These are phyloP conservation scores for Dissostichus mawsoni DNA, from an alignment of 2,113 vertebrate genomes.

Conservation along the genomic window DNA sequence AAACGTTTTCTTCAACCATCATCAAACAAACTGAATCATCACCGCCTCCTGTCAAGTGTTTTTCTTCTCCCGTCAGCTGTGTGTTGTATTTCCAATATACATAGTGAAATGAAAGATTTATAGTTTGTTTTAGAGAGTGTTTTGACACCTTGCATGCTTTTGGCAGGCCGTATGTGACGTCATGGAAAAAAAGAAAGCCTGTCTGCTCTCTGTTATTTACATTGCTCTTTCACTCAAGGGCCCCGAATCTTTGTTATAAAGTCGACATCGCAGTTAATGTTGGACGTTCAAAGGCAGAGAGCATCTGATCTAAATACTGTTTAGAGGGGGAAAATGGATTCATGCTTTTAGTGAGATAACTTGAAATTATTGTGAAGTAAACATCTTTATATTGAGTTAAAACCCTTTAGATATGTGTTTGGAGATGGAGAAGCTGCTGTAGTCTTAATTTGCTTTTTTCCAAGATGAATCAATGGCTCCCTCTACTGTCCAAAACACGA, in stretches of 20 bases:
- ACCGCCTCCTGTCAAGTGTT: not conserved
- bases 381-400: not conserved
- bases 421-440: not conserved
- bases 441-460: not conserved
- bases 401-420: not conserved
- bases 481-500: conserved; percentile 61
- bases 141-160: conserved; percentile 42
- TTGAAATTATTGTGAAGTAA: conserved; percentile 22
- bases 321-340: not conserved
- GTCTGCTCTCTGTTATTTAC: conserved; percentile 75
- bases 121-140: conserved; percentile 50
- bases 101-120: conserved; percentile 31
- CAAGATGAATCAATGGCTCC: conserved; percentile 26
- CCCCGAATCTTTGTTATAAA: conserved; percentile 56
- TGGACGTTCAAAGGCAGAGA: conserved; percentile 23
- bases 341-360: conserved; percentile 35
- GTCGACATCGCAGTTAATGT: conserved; percentile 9
- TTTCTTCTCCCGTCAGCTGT: not conserved
- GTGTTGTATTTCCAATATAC: conserved; percentile 1
- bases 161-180: conserved; percentile 37
- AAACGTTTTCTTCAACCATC: conserved; percentile 3
- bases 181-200: conserved; percentile 60
- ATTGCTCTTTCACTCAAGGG: conserved; percentile 62
- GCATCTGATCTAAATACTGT: conserved; percentile 31
- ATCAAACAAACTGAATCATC: not conserved